Conservation (phyloP, 2,113 vertebrate species). For the Vulpes lagopus region DNA sequence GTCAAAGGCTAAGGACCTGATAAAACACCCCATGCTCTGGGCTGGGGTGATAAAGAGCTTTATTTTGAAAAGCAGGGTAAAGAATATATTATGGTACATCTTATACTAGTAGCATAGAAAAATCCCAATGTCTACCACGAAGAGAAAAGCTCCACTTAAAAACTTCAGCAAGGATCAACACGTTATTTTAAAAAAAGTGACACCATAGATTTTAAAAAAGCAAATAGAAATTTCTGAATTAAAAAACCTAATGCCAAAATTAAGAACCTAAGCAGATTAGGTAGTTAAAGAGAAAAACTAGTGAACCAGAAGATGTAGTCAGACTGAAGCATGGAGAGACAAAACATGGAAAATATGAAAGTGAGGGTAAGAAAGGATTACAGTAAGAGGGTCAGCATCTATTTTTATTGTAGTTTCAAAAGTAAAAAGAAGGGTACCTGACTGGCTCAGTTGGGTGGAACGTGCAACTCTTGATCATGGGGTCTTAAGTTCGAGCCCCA, state of each 20-base stretch:
- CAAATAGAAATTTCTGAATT: slow-evolving; percentile 9
- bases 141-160: slow-evolving; percentile 47
- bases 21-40: background rate
- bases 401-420: slow-evolving; percentile 2
- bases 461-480: background rate
- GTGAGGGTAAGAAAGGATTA: background rate
- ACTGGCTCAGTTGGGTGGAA: background rate
- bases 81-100: slow-evolving; percentile 30
- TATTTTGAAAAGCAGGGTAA: background rate
- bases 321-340: background rate
- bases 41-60: background rate
- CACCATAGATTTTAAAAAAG: background rate
- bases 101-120: slow-evolving; percentile 8
- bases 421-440: background rate
- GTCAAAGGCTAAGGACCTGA: background rate
- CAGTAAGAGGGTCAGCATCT: background rate
- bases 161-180: slow-evolving; percentile 33
- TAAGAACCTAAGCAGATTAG: background rate
- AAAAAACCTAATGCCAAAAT: slow-evolving; percentile 16
- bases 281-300: background rate
- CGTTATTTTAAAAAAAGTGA: background rate
- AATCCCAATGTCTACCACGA: background rate
- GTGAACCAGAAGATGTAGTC: background rate
- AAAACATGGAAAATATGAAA: slow-evolving; percentile 49
- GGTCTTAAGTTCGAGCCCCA: background rate